Base-by-base conservation (phyloP, 2,113 vertebrate species). In the Puntigrus tetrazona region DNA sequence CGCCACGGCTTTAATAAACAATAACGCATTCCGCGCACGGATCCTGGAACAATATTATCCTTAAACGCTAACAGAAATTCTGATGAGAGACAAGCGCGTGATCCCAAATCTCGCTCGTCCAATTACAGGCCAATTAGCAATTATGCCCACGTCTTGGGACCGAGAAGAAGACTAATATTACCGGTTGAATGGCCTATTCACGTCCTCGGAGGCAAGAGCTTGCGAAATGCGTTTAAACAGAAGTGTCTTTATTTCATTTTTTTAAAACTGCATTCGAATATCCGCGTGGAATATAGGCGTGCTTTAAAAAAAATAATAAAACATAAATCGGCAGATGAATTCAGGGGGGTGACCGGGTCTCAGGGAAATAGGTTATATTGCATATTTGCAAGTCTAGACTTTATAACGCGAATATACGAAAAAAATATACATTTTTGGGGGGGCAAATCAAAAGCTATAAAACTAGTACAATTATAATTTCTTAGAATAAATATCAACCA, bases 1-100 rank as follows among this genome's bases (percentile, higher is more conserved):
- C 91, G 77, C 88, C 87, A 88, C 88, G 87, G 84, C 89, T 90
- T 91, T 97, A 97, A 97, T 96, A 91, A 90, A 91, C 63, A 83
- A 89, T 92, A 89, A 88, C 92, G 91, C 92, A 97, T 98, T 96
- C 97, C 88, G 90, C 91, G 93, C 97, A 97, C 96, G 96, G 92
- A 94, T 94, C 92, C 94, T 93, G 93, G 93, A 96, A 93, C 94
- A 94, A 93, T 93, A 95, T 95, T 95, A 95, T 95, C 90, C 92
- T 90, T 90, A 92, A 87, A 92, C 92, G 87, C 88, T 78, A 87
- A 90, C 89, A 89, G 89, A 91, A 90, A 89, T 84, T 87, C 91
- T 89, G 92, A 86, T 59, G 88, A 88, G 92, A 91, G 87, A 89
- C 69, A 82, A 76, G 89, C 91, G 91, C 94, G 96, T 95, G 96